Percentiles rank a stretch among this genome's conserved stretches.
Evolutionary conservation across 2,113 vertebrate genomes (phyloP).

Genomic region (rabbit (Oryctolagus cuniculus)): DNA sequence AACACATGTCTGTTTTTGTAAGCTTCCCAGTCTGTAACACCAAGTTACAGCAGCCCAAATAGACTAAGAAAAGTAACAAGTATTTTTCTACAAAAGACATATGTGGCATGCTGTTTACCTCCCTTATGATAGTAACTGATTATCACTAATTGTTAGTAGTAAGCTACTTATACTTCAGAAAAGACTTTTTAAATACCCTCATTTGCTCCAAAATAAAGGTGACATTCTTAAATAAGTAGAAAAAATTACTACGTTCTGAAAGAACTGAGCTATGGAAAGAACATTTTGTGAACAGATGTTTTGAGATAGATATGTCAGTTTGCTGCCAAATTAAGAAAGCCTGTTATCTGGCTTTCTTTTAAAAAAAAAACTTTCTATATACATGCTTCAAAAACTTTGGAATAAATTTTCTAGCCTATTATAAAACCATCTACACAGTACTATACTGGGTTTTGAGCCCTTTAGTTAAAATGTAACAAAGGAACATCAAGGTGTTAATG

Average conservation of each 20-base stretch:
- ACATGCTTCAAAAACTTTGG: conserved; percentile 13
- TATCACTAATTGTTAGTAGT: not conserved
- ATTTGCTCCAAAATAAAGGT: not conserved
- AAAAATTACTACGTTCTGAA: not conserved
- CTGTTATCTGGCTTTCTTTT: not conserved
- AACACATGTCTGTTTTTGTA: not conserved
- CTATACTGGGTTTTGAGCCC: not conserved
- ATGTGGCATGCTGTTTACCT: not conserved
- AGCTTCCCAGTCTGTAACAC: not conserved
- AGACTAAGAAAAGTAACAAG: not conserved
- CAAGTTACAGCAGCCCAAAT: not conserved
- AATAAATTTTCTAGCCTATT: conserved; percentile 36
- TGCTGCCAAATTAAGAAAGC: conserved; percentile 34
- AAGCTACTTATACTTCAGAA: conserved; percentile 6
- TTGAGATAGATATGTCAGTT: not conserved
- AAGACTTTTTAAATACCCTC: not conserved
- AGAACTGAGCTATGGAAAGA: not conserved
- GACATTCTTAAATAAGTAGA: not conserved
- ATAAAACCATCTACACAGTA: not conserved
- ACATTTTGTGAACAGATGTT: conserved; percentile 50
- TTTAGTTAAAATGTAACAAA: conserved; percentile 37
- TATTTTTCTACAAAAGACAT: not conserved
- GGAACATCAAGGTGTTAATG: not conserved
- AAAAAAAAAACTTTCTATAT: not conserved
- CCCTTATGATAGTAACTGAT: not conserved